A percentile compares a stretch with the other conserved stretches of the same genome.
Conservation (phyloP, 2,888 invertebrate genomes). For the Alloscopus bannaensis region DNA sequence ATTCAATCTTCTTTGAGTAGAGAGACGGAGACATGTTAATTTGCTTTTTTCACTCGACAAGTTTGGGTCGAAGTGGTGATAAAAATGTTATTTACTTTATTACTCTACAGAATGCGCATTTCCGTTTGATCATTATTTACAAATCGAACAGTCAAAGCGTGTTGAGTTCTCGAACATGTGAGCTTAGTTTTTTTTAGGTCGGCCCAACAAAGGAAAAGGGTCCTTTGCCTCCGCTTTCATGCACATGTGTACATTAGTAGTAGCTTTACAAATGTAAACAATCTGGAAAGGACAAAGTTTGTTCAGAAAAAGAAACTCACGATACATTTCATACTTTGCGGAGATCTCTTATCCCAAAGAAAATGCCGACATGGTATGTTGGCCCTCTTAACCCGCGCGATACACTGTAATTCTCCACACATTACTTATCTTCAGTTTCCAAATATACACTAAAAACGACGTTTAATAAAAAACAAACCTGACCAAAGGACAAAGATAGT, state of each 20-base stretch:
- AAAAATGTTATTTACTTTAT: no score
- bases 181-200: conserved; percentile 15
- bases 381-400: no score
- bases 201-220: conserved; percentile 11
- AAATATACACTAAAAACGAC: no score
- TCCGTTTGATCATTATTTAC: conserved; percentile 48
- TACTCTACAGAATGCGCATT: no score
- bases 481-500: no score
- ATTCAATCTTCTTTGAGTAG: no score
- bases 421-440: no score
- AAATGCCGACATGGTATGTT: conserved; percentile 53
- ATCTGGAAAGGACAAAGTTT: conserved; percentile 33
- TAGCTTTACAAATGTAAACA: conserved; percentile 41
- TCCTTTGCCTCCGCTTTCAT: conserved; percentile 7
- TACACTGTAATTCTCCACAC: no score
- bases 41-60: no score
- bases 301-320: conserved; percentile 9
- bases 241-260: conserved; percentile 29
- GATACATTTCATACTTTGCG: conserved; percentile 33
- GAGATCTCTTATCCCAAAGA: conserved; percentile 21
- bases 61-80: no score
- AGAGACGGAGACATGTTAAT: no score
- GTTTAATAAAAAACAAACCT: no score
- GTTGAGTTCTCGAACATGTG: neutral
- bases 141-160: conserved; percentile 9